Percentiles rank a stretch among this genome's conserved stretches.
phyloP scores from a whole-genome alignment of 2,888 invertebrate genomes.

The Drosophila birchii region DNA sequence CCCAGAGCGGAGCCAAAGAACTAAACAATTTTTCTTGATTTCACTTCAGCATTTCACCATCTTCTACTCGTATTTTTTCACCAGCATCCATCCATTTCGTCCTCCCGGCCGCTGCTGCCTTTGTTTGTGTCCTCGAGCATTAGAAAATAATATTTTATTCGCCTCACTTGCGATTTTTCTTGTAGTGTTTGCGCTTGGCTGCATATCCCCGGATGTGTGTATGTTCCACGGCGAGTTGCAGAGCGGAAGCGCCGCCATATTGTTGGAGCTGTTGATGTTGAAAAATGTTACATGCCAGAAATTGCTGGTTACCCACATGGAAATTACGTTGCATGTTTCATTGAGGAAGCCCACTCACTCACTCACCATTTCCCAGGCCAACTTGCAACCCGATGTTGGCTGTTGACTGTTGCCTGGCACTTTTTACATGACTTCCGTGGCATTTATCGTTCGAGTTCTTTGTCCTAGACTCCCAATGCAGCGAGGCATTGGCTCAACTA shows the following conservation, averaged over 20 bases:
- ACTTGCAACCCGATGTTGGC: constrained; percentile 17
- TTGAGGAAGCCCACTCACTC: constrained; percentile 48
- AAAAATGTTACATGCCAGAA: constrained; percentile 82
- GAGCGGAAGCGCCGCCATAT: constrained; percentile 65
- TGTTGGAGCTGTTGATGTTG: constrained; percentile 80
- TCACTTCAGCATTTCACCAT: constrained; percentile 54
- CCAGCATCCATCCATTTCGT: constrained; percentile 44
- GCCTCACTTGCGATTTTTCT: constrained; percentile 81
- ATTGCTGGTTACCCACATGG: constrained; percentile 82
- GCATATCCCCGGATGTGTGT: constrained; percentile 25
- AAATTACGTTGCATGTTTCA: constrained; percentile 80
- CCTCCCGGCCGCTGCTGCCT: constrained; percentile 18
- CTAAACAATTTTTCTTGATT: constrained; percentile 79
- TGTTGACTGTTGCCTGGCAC: constrained; percentile 14
- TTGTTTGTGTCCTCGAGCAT: constrained; percentile 63
- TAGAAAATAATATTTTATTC: constrained; percentile 82
- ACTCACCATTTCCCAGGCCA: neutral
- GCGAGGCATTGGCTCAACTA: neutral
- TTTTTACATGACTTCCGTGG: constrained; percentile 20
- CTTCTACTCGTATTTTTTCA: constrained; percentile 22
- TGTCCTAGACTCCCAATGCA: constrained; percentile 5
- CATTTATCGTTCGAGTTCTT: constrained; percentile 12
- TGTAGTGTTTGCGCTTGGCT: constrained; percentile 72
- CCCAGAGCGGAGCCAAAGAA: constrained; percentile 33
- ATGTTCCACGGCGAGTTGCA: constrained; percentile 20